Base-by-base conservation (phyloP, 2,797 vertebrate genomes). In the Adelosebastes latens region DNA sequence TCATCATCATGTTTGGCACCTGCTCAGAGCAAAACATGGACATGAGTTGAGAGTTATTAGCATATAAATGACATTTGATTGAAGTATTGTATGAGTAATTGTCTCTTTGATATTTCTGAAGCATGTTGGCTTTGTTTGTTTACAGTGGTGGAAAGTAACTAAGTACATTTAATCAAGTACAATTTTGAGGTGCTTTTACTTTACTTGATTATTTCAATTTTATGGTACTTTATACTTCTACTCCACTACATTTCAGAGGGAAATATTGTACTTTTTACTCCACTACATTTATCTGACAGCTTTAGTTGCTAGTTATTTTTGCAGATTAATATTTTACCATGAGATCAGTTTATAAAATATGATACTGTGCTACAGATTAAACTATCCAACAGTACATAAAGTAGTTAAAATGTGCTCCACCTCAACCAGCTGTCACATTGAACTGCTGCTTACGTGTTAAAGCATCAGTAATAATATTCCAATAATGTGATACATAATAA, bases 11-110 rank as follows among this genome's bases (percentile, higher is more conserved):
- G 29, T 16, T 75, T 61, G 70, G 75, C 85, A 90, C 87, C 85
- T 90, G 85, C 81, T 91, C 63, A 61, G 42, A 79, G 58, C 32
- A 71, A 83, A 81, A 78, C 53, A 66, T 36, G 8, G 32, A 58
- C 27, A 55, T 69, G 55, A 60, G 72, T 56, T 66, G 11, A 75
- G 49, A 29, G 49, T 75, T 34, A 73, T 88, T 62, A 55, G 18
- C 63, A 72, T 80, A 52, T 74, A 77, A 65, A 76, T 77, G 18
- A 39, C 5, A 34, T 72, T 20, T 62, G 32, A 8, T 81, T 72
- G 60, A 60, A 79, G 12, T 55, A 13, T 31, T 13, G 5, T 18
- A 36, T 76, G 25, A 72, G 31, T 74, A 58, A 36, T 58, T 8
- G 9, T 53, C 75, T 31, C 32, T n/a, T 66, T 77, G n/a, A 39